Conservation (phyloP, 2,888 invertebrate species). For the Meloe dianella region DNA sequence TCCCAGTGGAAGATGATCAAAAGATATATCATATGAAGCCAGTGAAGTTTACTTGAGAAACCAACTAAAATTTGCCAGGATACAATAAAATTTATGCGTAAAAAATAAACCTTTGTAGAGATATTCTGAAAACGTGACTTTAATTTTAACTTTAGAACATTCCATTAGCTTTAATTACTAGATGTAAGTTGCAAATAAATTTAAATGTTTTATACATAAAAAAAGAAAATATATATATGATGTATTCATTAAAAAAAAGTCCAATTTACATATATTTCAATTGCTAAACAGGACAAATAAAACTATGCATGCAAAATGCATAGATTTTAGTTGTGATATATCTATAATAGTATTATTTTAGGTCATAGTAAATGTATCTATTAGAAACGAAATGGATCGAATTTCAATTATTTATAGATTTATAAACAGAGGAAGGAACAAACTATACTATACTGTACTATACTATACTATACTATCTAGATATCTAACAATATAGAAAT, state of each 20-base stretch:
- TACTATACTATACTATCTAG: too few species aligned
- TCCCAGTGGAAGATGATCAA: too few species aligned
- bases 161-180: neutral
- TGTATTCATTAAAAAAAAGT: neutral
- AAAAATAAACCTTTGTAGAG: neutral
- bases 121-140: neutral
- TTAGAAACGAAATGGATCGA: slow-evolving; percentile 4
- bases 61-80: neutral
- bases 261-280: slow-evolving; percentile 23
- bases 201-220: slow-evolving; percentile 2
- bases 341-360: neutral
- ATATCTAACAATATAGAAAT: too few species aligned
- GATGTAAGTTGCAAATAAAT: neutral
- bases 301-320: slow-evolving; percentile 24
- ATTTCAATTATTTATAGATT: slow-evolving; percentile 16
- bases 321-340: slow-evolving; percentile 17
- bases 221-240: neutral
- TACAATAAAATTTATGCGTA: neutral
- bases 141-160: neutral
- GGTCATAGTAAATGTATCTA: neutral
- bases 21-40: too few species aligned
- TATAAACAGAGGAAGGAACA: too few species aligned
- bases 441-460: too few species aligned
- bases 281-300: slow-evolving; percentile 19
- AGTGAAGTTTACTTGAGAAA: neutral